Percentiles rank a stretch among this genome's conserved stretches.
Conservation (phyloP, 2,113 vertebrate genomes). For the Uria lomvia region DNA sequence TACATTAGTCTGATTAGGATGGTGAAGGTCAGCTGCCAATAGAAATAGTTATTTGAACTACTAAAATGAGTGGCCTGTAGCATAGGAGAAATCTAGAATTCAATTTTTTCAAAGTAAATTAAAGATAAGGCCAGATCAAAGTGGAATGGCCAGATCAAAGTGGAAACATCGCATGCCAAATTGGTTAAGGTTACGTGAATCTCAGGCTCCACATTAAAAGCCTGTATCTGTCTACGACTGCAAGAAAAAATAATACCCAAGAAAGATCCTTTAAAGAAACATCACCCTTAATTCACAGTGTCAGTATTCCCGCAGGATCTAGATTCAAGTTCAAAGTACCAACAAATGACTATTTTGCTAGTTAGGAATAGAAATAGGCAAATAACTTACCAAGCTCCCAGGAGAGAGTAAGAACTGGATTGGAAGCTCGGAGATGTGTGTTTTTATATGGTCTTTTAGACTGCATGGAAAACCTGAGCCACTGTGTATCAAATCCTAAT, state of each 20-base stretch:
- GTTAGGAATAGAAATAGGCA: background rate
- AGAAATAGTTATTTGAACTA: background rate
- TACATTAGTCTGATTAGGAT: background rate
- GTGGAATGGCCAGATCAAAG: background rate
- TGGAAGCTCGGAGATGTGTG: background rate
- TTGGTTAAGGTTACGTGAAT: background rate
- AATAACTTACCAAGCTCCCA: constrained; percentile 24
- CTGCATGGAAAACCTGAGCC: constrained; percentile 1
- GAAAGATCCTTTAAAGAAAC: background rate
- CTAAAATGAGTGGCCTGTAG: background rate
- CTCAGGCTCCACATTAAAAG: background rate
- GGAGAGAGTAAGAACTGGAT: background rate
- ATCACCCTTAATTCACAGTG: background rate
- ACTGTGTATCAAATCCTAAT: background rate
- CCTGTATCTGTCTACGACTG: too few relatives aligned
- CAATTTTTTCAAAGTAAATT: background rate
- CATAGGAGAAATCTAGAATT: background rate
- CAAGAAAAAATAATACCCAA: background rate
- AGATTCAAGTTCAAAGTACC: background rate
- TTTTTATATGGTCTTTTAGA: constrained; percentile 3
- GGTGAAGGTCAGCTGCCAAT: background rate
- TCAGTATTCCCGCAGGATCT: background rate
- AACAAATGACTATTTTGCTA: background rate
- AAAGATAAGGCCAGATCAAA: background rate
- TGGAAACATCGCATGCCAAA: background rate